Evolutionary conservation across 2,113 vertebrate species (phyloP).

Genomic region (Synodontis membranacea): DNA sequence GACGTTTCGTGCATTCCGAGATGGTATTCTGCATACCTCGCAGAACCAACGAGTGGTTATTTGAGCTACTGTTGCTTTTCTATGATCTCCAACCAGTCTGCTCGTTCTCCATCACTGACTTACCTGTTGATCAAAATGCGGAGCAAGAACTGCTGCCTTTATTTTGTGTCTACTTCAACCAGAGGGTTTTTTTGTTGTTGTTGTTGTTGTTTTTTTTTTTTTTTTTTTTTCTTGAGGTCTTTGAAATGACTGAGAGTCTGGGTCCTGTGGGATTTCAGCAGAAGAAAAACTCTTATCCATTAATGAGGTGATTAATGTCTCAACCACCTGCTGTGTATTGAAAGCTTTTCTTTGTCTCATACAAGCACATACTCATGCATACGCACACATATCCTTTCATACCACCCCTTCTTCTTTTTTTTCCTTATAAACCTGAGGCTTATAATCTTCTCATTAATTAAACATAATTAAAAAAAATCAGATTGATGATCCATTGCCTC

Average conservation of each 20-base stretch:
- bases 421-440: constrained; percentile 34
- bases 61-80: too few species aligned
- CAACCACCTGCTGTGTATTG: neutral
- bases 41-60: too few species aligned
- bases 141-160: neutral
- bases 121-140: neutral
- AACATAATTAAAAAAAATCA: constrained; percentile 50
- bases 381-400: neutral
- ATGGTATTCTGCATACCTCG: too few species aligned
- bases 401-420: constrained; percentile 25
- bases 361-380: neutral
- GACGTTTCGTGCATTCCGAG: too few species aligned
- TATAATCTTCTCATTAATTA: constrained; percentile 63
- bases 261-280: constrained; percentile 9
- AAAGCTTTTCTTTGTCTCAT: constrained; percentile 19
- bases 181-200: too few species aligned
- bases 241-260: constrained; percentile 19
- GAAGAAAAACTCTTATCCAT: constrained; percentile 3
- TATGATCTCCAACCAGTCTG: too few species aligned
- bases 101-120: too few species aligned
- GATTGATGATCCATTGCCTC: constrained; percentile 61
- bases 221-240: constrained; percentile 16
- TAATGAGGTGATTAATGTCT: constrained; percentile 38
- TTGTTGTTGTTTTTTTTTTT: too few species aligned
- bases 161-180: neutral